Conservation (phyloP, 2,113 vertebrate genomes). For the Thalassarche chlororhynchos region DNA sequence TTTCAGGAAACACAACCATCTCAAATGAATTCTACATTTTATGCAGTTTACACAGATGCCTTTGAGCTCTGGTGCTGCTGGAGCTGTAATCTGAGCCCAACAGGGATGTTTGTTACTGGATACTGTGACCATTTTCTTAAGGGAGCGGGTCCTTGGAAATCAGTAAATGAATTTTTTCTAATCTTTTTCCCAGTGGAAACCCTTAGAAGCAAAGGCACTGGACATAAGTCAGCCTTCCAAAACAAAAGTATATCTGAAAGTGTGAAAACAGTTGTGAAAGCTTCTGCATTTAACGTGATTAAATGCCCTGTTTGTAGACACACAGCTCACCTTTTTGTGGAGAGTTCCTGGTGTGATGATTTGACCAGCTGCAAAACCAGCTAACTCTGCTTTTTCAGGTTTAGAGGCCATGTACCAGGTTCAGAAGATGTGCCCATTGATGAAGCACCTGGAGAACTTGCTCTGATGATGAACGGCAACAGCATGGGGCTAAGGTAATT, state of each 20-base stretch:
- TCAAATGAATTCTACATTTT: background rate
- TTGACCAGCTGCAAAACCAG: background rate
- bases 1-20: background rate
- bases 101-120: background rate
- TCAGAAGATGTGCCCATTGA: constrained; percentile 30
- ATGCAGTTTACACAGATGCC: background rate
- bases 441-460: constrained; percentile 35
- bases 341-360: background rate
- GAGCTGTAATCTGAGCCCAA: background rate
- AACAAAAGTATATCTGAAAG: background rate
- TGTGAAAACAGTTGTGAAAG: background rate
- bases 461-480: constrained; percentile 52
- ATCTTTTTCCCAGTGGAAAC: background rate
- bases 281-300: background rate
- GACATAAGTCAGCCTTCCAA: background rate
- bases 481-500: constrained; percentile 67
- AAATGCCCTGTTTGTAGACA: background rate
- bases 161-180: background rate
- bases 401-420: constrained; percentile 35
- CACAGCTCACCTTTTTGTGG: background rate
- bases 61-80: background rate
- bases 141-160: background rate
- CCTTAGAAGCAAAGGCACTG: background rate
- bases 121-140: background rate
- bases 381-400: constrained; percentile 60